phyloP scores from a whole-genome alignment of 2,113 vertebrate species.

The Semnopithecus entellus region DNA sequence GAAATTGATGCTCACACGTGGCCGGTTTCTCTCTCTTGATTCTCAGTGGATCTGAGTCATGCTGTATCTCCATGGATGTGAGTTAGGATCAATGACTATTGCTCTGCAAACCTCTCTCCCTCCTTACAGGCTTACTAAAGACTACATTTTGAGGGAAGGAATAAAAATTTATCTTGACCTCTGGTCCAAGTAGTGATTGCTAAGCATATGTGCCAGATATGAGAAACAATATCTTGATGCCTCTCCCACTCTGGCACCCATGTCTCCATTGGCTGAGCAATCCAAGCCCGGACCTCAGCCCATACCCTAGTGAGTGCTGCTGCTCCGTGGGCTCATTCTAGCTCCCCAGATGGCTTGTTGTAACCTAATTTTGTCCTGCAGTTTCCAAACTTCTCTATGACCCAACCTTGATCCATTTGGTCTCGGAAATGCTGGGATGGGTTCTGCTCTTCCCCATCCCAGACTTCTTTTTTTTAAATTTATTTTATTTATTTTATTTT shows the following conservation, averaged over 20 bases:
- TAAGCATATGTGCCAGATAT: neutral
- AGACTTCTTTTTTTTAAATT: neutral
- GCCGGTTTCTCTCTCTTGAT: neutral
- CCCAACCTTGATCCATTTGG: neutral
- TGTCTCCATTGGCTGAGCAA: neutral
- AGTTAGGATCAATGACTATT: neutral
- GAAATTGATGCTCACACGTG: neutral
- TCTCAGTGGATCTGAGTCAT: neutral
- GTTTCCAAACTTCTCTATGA: neutral
- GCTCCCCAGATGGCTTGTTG: neutral
- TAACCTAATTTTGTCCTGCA: neutral
- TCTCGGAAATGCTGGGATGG: neutral
- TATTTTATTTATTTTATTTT: too few relatives aligned
- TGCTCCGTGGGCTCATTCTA: neutral
- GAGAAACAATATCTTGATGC: neutral
- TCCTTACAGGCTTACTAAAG: neutral
- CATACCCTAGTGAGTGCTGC: neutral
- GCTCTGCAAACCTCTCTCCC: neutral
- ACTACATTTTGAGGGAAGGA: neutral
- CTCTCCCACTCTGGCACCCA: accelerated
- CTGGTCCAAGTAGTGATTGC: neutral
- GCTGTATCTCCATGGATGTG: neutral
- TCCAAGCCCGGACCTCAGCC: neutral
- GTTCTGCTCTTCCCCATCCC: neutral
- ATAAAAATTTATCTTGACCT: neutral